Base-by-base conservation (phyloP, 1,140 invertebrate species). In the Orchestia grillus region DNA sequence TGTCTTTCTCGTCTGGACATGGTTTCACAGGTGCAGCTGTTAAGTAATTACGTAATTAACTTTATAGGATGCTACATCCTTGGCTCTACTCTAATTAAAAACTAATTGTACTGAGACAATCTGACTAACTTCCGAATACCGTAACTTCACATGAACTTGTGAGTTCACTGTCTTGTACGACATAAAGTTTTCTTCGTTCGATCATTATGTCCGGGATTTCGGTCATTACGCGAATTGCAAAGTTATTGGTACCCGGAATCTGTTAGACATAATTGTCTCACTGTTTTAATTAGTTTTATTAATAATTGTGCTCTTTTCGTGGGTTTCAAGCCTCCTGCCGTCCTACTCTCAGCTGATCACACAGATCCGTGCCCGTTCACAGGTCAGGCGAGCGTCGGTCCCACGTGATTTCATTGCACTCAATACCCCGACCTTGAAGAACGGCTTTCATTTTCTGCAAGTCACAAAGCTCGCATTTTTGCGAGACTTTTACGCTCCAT, bases 371-470 rank as follows among this genome's bases (percentile, higher is more conserved):
- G 47, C 47, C 47, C 62, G 36, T 23, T 77, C 1, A 28, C 62
- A 23, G 62, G 28, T 36, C 62, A 77, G 62, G 11, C 15, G 28
- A 3, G 62, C 15, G 11, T 77, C 62, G 28, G 62, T 77, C 15
- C 62, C 28, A 77, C 28, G 62, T 77, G 62, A 77, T 77, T 77
- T 77, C 28, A 36, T 77, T 77, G 62, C 62, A 15, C 62, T 90
- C 88, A 36, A 42, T 41, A 90, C 88, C 36, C 3, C n/a, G 88
- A 90, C 88, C 88, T 90, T 90, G 88, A 90, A 44, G 6, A 42
- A 44, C n/a, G 88, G 88, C 88, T 90, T 43, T 41, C 88, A 41
- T 90, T 90, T 77, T 90, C n/a, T 90, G 88, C 88, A 90, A 90
- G 88, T 90, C 88, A 90, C 88, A 11, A 90, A 42, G 88, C 16